Percentiles rank a stretch among this genome's conserved stretches.
These are phyloP conservation scores for Gallinago solitaria DNA, from an alignment of 2,797 vertebrate genomes.

Conservation along the genomic window DNA sequence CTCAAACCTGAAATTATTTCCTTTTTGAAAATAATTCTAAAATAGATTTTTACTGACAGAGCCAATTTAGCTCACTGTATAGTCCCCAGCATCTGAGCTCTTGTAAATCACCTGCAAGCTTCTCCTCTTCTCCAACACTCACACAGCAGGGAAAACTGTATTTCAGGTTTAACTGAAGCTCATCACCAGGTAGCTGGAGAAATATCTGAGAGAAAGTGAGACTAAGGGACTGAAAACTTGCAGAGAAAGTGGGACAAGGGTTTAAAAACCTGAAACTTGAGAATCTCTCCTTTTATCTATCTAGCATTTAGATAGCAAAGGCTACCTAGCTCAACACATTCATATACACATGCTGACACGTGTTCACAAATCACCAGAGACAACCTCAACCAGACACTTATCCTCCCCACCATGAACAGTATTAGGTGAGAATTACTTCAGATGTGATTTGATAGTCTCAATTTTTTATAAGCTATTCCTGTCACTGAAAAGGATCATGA, in stretches of 20 bases:
- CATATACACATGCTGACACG: background rate
- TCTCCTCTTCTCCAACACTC: background rate
- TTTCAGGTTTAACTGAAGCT: background rate
- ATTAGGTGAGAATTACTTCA: background rate
- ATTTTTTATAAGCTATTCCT: background rate
- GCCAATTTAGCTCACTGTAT: background rate
- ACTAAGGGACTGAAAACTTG: background rate
- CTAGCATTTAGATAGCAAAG: background rate
- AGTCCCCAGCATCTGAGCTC: background rate
- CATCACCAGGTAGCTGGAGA: background rate
- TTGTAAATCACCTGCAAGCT: background rate
- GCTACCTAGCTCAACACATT: background rate
- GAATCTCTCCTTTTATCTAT: background rate
- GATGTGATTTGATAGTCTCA: background rate
- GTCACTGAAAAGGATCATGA: background rate
- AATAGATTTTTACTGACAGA: constrained; percentile 16
- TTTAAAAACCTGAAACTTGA: background rate
- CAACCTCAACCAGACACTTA: background rate
- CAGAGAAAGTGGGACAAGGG: background rate
- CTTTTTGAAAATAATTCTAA: constrained; percentile 25
- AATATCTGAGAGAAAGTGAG: background rate
- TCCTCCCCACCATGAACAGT: background rate
- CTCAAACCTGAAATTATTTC: constrained; percentile 38
- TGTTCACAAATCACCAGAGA: background rate
- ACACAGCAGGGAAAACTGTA: background rate